These are phyloP conservation scores for Stenichneumon culpator DNA, from an alignment of 2,888 invertebrate genomes.

Conservation along the genomic window DNA sequence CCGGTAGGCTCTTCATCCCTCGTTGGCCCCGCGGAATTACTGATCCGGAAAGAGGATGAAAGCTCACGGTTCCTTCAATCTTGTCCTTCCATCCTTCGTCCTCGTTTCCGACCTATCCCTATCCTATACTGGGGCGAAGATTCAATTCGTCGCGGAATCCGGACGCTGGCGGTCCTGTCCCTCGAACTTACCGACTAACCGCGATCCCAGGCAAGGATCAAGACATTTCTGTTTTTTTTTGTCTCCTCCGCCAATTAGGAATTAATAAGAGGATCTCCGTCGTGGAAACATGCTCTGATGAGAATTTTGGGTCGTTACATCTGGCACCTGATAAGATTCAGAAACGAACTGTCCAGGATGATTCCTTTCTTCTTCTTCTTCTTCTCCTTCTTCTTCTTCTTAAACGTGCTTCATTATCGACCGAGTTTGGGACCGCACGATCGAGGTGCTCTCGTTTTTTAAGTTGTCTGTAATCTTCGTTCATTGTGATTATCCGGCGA, in stretches of 20 bases:
- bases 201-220: background rate
- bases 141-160: conserved; percentile 11
- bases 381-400: too few relatives aligned
- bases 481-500: background rate
- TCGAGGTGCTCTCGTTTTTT: background rate
- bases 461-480: background rate
- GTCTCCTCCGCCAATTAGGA: background rate
- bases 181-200: background rate
- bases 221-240: background rate
- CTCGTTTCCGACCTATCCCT: conserved; percentile 19
- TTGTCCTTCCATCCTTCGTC: conserved; percentile 19
- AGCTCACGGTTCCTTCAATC: conserved; percentile 48
- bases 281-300: background rate
- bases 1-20: conserved; percentile 32
- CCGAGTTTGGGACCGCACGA: background rate
- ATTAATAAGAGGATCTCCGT: background rate
- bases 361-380: too few relatives aligned
- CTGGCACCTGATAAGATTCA: too few relatives aligned
- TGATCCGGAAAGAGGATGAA: conserved; percentile 55
- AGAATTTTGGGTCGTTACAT: background rate
- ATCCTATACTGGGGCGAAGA: conserved; percentile 22
- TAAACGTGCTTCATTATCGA: background rate
- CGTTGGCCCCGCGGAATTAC: conserved; percentile 40
- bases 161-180: background rate
- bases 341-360: background rate